A percentile compares a stretch with the other conserved stretches of the same genome.
Evolutionary conservation across 2,797 vertebrate species (phyloP).

Genomic region (Buphagus erythrorhynchus): DNA sequence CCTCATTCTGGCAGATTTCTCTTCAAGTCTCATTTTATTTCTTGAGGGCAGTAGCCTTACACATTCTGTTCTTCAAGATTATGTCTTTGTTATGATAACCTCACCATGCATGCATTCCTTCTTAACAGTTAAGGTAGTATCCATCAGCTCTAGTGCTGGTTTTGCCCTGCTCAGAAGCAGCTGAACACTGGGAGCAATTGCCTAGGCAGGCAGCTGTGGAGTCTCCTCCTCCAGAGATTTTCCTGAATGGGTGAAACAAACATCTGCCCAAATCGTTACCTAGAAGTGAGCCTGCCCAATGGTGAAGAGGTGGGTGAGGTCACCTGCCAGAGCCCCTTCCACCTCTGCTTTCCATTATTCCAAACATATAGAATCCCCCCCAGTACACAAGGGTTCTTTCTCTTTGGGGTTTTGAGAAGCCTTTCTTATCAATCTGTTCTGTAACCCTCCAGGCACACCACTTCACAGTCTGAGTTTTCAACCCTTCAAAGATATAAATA

Average conservation of each 20-base stretch:
- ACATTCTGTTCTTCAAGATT: background rate
- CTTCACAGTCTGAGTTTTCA: background rate
- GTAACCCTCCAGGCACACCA: background rate
- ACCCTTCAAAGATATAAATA: background rate
- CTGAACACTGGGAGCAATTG: background rate
- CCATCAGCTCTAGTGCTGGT: background rate
- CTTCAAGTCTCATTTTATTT: background rate
- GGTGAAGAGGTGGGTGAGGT: background rate
- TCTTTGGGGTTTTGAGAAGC: background rate
- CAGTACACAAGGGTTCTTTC: background rate
- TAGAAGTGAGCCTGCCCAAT: background rate
- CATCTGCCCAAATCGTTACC: background rate
- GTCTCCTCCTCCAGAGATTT: background rate
- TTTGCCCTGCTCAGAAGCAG: background rate
- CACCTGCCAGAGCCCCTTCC: background rate
- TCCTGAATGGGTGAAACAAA: background rate
- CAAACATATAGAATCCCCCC: accelerated
- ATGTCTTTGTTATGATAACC: background rate
- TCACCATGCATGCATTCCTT: background rate
- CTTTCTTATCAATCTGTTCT: background rate
- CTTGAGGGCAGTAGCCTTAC: background rate
- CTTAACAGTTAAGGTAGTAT: background rate
- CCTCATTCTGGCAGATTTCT: background rate
- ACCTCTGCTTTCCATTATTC: background rate
- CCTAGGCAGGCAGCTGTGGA: background rate